These are phyloP conservation scores for Pogona vitticeps DNA, from an alignment of 2,113 vertebrate species.

Conservation along the genomic window DNA sequence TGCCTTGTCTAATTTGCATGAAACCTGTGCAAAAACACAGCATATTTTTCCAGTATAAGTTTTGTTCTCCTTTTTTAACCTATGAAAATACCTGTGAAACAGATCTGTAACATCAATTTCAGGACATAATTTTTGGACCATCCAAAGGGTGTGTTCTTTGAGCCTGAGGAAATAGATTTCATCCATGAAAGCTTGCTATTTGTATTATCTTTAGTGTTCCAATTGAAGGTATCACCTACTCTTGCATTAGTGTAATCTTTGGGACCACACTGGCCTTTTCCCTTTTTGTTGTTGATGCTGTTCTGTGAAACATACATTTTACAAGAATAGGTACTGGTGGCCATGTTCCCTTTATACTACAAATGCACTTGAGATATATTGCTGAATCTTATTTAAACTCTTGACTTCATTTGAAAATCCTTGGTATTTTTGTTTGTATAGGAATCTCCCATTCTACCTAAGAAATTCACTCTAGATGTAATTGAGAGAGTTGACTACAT, in stretches of 20 bases:
- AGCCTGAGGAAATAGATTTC: no score
- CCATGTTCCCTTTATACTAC: no score
- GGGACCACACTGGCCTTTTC: not conserved
- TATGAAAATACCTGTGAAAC: no score
- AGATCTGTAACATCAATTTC: not conserved
- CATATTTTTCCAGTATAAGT: not conserved
- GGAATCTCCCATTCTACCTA: no score
- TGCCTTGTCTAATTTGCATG: slow-evolving; percentile 23
- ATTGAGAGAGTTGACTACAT: not conserved
- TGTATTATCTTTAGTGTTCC: no score
- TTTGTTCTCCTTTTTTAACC: no score
- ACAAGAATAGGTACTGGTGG: not conserved
- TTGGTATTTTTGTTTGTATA: no score
- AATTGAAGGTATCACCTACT: no score
- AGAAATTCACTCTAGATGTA: not conserved
- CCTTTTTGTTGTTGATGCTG: not conserved
- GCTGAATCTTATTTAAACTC: not conserved
- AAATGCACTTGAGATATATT: no score
- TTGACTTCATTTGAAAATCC: not conserved
- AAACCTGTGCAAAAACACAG: not conserved
- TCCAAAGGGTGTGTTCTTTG: no score
- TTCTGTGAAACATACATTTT: not conserved
- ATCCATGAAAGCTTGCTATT: no score
- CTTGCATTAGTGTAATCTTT: no score
- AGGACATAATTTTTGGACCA: not conserved